Conservation (phyloP, 2,797 vertebrate species). For the Mastacembelus armatus region DNA sequence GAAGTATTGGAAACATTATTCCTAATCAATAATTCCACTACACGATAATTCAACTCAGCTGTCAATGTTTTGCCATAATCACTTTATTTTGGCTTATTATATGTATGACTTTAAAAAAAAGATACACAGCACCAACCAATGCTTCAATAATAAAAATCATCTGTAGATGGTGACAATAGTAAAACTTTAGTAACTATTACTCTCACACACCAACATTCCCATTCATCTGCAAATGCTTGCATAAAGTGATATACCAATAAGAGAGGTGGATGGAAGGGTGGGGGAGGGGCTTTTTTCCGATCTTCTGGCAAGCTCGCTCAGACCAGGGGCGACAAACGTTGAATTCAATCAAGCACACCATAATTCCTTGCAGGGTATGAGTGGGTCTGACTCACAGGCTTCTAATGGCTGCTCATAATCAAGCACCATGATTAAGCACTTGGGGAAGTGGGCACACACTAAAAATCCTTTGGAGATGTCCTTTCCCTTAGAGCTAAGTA, state of each 20-base stretch:
- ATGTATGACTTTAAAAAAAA: too few species aligned
- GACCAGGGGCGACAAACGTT: conserved; percentile 64
- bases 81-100: too few species aligned
- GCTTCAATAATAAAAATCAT: not conserved
- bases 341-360: conserved; percentile 76
- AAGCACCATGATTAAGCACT: conserved; percentile 83
- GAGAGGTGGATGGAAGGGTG: conserved; percentile 23
- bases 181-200: not conserved
- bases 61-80: too few species aligned
- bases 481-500: conserved; percentile 78
- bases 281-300: conserved; percentile 39
- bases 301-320: conserved; percentile 56
- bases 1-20: not conserved
- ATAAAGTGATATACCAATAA: conserved; percentile 54
- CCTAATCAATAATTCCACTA: not conserved
- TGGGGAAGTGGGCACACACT: conserved; percentile 76
- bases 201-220: not conserved
- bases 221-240: conserved; percentile 21
- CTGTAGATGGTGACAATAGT: not conserved
- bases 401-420: conserved; percentile 81
- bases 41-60: too few species aligned
- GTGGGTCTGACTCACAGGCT: conserved; percentile 76
- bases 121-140: too few species aligned
- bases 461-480: conserved; percentile 77
- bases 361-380: conserved; percentile 77